phyloP scores from a whole-genome alignment of 2,888 invertebrate genomes.

The Anticlea derivata region DNA sequence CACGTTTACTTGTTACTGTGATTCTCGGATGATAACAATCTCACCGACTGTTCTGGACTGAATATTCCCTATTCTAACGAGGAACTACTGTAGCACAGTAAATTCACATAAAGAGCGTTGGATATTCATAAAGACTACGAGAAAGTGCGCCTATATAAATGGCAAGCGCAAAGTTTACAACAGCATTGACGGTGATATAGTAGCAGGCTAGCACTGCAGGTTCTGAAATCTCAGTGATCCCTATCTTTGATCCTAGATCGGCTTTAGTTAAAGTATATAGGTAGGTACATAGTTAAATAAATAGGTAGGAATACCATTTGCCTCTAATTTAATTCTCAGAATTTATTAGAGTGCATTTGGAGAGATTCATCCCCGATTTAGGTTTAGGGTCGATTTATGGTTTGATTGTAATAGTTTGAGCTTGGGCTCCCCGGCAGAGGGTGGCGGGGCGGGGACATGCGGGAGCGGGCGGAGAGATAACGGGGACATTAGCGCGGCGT shows the following conservation, averaged over 20 bases:
- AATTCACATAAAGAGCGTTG: slow-evolving; percentile 24
- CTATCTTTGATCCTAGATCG: too few relatives aligned
- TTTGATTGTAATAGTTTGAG: slow-evolving; percentile 40
- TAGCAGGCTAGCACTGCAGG: slow-evolving; percentile 14
- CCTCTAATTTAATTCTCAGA: slow-evolving; percentile 21
- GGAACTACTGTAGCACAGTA: slow-evolving; percentile 20
- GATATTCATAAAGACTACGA: slow-evolving; percentile 10
- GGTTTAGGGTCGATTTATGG: slow-evolving; percentile 33
- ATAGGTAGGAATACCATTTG: slow-evolving; percentile 5
- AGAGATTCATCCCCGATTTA: slow-evolving; percentile 16
- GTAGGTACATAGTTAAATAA: too few relatives aligned
- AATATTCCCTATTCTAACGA: slow-evolving; percentile 37
- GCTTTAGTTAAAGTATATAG: too few relatives aligned
- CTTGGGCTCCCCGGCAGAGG: slow-evolving; percentile 42
- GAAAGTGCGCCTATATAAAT: slow-evolving; percentile 30
- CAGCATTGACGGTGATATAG: slow-evolving; percentile 7
- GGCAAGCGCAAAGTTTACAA: slow-evolving; percentile 22
- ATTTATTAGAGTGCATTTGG: slow-evolving; percentile 27
- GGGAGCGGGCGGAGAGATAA: slow-evolving; percentile 51
- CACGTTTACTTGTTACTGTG: slow-evolving; percentile 76
- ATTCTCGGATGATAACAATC: slow-evolving; percentile 76
- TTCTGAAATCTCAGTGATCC: slow-evolving; percentile 17
- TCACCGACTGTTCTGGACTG: slow-evolving; percentile 42
- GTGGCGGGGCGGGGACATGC: slow-evolving; percentile 17
- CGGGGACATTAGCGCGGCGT: slow-evolving; percentile 63